Conservation (phyloP, 2,888 invertebrate genomes). For the Nasonovia ribisnigri region DNA sequence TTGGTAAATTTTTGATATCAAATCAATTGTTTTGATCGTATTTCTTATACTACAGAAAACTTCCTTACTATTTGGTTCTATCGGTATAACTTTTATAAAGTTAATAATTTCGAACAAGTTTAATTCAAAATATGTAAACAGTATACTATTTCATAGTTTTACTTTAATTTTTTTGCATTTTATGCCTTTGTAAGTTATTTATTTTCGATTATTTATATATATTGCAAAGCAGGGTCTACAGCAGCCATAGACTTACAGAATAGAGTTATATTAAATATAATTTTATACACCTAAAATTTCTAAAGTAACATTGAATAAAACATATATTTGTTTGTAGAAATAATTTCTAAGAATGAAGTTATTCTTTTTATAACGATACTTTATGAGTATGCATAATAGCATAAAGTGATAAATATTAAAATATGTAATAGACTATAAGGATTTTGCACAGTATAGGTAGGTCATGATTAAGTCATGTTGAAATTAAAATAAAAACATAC, state of each 20-base stretch:
- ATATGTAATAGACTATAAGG: neutral
- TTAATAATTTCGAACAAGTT: slow-evolving; percentile 11
- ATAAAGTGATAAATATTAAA: too few relatives aligned
- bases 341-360: neutral
- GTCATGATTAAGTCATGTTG: neutral
- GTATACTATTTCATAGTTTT: neutral
- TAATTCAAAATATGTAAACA: neutral
- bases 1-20: neutral
- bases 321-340: neutral
- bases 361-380: neutral
- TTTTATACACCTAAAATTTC: neutral
- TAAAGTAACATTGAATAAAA: neutral
- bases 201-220: neutral
- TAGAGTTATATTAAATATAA: neutral
- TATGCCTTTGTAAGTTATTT: neutral
- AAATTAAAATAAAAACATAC: neutral
- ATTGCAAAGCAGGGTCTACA: neutral
- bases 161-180: neutral
- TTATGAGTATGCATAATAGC: neutral
- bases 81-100: neutral
- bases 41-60: neutral
- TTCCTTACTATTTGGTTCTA: neutral
- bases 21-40: slow-evolving; percentile 24
- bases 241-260: neutral
- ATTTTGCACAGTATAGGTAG: neutral